Evolutionary conservation across 2,888 invertebrate species (phyloP), one percentile per base, ranked within the genome.

Genomic region (Sinopyrophorus schimmeli): DNA sequence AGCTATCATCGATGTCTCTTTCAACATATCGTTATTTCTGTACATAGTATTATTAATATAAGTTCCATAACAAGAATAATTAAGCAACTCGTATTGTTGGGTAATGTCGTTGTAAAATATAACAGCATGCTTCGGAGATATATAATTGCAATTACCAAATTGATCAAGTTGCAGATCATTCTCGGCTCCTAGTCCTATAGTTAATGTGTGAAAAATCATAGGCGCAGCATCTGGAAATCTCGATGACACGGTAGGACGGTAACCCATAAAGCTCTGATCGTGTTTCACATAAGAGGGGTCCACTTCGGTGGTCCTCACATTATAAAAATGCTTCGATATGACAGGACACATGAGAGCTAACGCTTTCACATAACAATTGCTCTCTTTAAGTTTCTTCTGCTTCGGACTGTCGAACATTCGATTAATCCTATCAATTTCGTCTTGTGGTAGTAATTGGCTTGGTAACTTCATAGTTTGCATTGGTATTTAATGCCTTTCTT

Each of bases 21-120:
- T 70, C n/a, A 23, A 30, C 3, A 72, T 74, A 46, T 80, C 76
- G 72, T 89, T 87, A 64, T 87, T 87, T 4, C 90, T 83, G 73
- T 89, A 94, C 46, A 91, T 70, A 28, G 92, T 88, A 54, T 92
- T 90, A 75, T 95, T 93, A 7, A 96, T 93, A 24, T 82, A 81
- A 0, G 89, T 89, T 26, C 95, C 95, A 71, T 84, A 84, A 69
- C 91, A 89, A 17, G 92, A 92, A 76, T 96, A 96, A 77, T 96
- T 96, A 53, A 96, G 82, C 66, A 96, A 76, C 75, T 96, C 96
- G 73, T 87, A 95, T 63, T 87, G 86, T 46, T 87, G 84, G 7
- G 62, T 67, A 69, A 86, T 89, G 80, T 91, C 88, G 67, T 92
- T 92, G 66, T 82, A 87, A 71, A 91, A 92, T 56, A 92, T 86